These are phyloP conservation scores for Cheilosia impressa DNA, from an alignment of 2,888 invertebrate genomes.

Conservation along the genomic window DNA sequence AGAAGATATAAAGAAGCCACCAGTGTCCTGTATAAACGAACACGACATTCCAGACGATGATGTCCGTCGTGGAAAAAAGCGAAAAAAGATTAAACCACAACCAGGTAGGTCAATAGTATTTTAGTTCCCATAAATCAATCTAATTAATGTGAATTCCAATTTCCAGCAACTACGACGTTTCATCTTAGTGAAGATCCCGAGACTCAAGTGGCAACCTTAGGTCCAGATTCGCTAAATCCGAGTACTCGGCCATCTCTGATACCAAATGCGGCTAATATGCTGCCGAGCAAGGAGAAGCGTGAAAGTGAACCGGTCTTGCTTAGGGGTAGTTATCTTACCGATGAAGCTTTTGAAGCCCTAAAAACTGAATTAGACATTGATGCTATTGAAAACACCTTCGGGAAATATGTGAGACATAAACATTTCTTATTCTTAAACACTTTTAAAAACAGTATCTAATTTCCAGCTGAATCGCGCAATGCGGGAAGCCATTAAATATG, in stretches of 20 bases:
- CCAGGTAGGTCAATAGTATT: slow-evolving; percentile 76
- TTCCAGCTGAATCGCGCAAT: slow-evolving; percentile 81
- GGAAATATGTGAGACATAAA: slow-evolving; percentile 79
- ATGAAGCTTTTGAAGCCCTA: slow-evolving; percentile 82
- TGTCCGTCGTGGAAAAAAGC: slow-evolving; percentile 85
- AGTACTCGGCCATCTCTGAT: slow-evolving; percentile 88
- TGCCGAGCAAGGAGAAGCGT: slow-evolving; percentile 79
- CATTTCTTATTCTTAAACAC: not conserved
- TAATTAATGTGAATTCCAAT: not conserved
- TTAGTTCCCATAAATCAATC: not conserved
- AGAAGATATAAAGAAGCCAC: slow-evolving; percentile 76
- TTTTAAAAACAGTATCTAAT: not conserved
- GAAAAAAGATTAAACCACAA: slow-evolving; percentile 82
- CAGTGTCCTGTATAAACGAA: slow-evolving; percentile 82
- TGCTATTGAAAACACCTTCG: slow-evolving; percentile 83
- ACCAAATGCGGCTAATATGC: slow-evolving; percentile 80
- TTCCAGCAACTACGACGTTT: slow-evolving; percentile 79
- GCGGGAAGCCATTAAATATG: slow-evolving; percentile 81
- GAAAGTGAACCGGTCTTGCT: slow-evolving; percentile 81
- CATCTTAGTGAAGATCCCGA: slow-evolving; percentile 86
- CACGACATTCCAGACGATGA: slow-evolving; percentile 82
- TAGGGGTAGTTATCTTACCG: slow-evolving; percentile 83
- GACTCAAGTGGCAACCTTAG: slow-evolving; percentile 88
- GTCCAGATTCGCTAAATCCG: slow-evolving; percentile 88
- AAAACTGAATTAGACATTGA: slow-evolving; percentile 82